A percentile compares a stretch with the other conserved stretches of the same genome.
Conservation (phyloP, 92 coral and sea anemone genomes). For the Porites lobata region DNA sequence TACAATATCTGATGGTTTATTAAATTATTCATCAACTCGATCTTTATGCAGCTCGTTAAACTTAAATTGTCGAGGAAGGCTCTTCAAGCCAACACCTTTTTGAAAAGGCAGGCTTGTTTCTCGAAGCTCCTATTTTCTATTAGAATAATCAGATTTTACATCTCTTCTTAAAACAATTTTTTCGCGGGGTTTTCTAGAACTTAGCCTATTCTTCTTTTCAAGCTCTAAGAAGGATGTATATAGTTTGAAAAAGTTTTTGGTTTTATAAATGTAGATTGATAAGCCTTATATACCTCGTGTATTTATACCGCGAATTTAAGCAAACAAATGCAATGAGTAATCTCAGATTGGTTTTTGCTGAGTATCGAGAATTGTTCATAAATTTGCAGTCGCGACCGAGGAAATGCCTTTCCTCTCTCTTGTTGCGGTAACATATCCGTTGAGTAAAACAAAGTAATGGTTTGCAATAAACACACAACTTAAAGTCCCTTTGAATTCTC, state of each 20-base stretch:
- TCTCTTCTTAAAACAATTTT: not conserved
- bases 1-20: not conserved
- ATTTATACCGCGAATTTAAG: not conserved
- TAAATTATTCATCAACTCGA: conserved; percentile 19
- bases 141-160: not conserved
- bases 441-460: conserved; percentile 11
- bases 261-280: not conserved
- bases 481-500: conserved; percentile 8
- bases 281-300: not conserved
- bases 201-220: not conserved
- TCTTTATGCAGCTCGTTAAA: conserved; percentile 25
- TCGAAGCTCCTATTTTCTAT: not conserved
- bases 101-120: conserved; percentile 5
- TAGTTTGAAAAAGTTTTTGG: too few relatives aligned
- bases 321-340: not conserved
- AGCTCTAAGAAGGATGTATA: too few relatives aligned
- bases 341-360: not conserved
- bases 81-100: conserved; percentile 27
- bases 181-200: not conserved
- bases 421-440: not conserved
- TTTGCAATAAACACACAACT: conserved; percentile 21
- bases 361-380: not conserved
- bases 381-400: too few relatives aligned
- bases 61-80: conserved; percentile 15
- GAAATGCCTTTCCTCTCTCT: not conserved